phyloP scores from a whole-genome alignment of 2,113 vertebrate genomes.

The Clinocottus analis region DNA sequence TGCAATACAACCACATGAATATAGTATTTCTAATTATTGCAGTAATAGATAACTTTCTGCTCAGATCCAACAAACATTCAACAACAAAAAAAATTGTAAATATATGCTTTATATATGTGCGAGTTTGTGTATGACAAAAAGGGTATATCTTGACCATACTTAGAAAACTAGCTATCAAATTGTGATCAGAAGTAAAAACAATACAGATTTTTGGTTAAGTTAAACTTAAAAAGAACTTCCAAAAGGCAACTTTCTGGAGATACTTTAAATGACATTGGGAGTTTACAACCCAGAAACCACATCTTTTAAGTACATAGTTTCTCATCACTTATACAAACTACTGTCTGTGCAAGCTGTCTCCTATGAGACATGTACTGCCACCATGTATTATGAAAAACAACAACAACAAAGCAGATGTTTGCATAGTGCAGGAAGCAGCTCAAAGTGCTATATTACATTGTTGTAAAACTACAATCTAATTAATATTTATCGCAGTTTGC shows the following conservation, averaged over 20 bases:
- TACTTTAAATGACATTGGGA: background rate
- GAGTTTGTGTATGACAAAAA: background rate
- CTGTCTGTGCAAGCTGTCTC: background rate
- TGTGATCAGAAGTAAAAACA: background rate
- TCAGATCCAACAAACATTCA: conserved; percentile 32
- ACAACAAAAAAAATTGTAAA: background rate
- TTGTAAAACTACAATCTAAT: background rate
- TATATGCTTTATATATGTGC: background rate
- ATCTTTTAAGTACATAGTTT: background rate
- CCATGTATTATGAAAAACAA: background rate
- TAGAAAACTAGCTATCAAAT: background rate
- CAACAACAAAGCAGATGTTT: background rate
- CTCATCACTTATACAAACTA: background rate
- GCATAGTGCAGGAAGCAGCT: background rate
- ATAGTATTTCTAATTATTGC: background rate
- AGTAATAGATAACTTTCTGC: background rate
- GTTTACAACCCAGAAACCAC: background rate
- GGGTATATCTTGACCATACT: background rate
- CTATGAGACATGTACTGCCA: background rate
- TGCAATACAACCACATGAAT: background rate
- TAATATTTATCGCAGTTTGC: background rate
- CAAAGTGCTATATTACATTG: background rate
- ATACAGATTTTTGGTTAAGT: background rate
- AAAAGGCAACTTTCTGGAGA: background rate
- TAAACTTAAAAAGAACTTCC: background rate